A percentile compares a stretch with the other conserved stretches of the same genome.
Conservation (phyloP, 2,888 invertebrate species). For the Drosophila neutralis region DNA sequence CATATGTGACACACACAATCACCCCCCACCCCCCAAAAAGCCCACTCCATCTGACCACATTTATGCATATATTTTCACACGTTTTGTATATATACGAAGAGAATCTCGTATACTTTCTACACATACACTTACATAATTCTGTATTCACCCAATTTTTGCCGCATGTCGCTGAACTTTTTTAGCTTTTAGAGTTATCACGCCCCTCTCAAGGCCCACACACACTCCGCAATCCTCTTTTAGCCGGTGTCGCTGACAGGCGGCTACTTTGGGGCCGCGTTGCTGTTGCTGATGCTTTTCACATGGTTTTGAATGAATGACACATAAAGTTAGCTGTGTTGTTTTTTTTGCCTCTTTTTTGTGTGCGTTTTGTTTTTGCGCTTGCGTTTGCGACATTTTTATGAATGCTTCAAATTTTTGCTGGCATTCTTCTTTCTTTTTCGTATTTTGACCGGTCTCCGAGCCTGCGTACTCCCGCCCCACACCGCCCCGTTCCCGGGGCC, state of each 20-base stretch:
- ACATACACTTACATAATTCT: constrained; percentile 36
- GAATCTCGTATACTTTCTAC: constrained; percentile 33
- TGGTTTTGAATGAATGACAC: constrained; percentile 78
- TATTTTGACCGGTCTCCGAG: constrained; percentile 15
- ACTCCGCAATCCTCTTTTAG: constrained; percentile 16
- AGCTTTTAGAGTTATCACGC: constrained; percentile 46
- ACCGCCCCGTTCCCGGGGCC: constrained; percentile 13
- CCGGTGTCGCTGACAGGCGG: constrained; percentile 62
- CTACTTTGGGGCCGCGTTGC: constrained; percentile 67
- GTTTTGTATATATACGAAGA: constrained; percentile 33
- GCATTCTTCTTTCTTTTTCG: constrained; percentile 49
- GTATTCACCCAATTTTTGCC: constrained; percentile 68
- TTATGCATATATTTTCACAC: constrained; percentile 59
- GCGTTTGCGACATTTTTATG: constrained; percentile 77
- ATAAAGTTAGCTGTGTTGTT: constrained; percentile 66
- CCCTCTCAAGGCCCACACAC: not conserved
- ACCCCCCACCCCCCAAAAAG: not conserved
- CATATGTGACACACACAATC: constrained; percentile 45
- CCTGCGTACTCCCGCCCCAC: not conserved
- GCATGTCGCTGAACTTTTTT: constrained; percentile 72
- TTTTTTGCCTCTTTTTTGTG: constrained; percentile 16
- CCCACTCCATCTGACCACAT: constrained; percentile 14
- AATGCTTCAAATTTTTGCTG: constrained; percentile 75
- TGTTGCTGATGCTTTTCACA: constrained; percentile 74
- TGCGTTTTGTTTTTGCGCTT: constrained; percentile 70